phyloP scores from a whole-genome alignment of 2,797 vertebrate genomes.

The Lerista edwardsae region DNA sequence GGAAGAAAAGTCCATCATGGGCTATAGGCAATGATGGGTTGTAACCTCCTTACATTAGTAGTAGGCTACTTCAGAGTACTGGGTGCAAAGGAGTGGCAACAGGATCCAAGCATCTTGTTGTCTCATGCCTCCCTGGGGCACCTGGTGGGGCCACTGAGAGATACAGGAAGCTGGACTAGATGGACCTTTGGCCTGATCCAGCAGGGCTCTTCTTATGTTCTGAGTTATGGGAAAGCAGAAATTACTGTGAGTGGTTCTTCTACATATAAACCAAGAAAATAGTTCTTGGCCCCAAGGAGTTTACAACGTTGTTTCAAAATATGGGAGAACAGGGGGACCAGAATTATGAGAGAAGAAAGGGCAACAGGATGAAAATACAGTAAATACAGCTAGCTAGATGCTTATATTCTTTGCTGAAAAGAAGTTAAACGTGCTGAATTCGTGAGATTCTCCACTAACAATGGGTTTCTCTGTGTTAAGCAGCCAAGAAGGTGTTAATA shows the following conservation, averaged over 20 bases:
- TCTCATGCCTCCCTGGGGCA: too few species aligned
- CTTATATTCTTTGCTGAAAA: neutral
- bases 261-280: neutral
- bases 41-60: too few species aligned
- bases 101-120: too few species aligned
- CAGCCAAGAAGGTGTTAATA: neutral
- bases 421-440: neutral
- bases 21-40: too few species aligned
- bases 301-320: neutral
- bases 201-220: too few species aligned
- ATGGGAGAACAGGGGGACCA: neutral
- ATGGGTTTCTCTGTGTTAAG: neutral
- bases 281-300: neutral
- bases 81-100: too few species aligned
- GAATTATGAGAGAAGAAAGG: neutral
- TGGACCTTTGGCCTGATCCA: too few species aligned
- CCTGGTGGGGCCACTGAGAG: too few species aligned
- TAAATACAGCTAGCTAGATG: neutral
- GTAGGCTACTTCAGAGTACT: too few species aligned
- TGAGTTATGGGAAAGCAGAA: neutral
- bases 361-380: neutral
- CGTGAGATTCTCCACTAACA: neutral
- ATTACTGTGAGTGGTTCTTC: neutral
- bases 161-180: too few species aligned
- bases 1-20: too few species aligned